phyloP scores from a whole-genome alignment of 2,888 invertebrate species.

The Sericinus montela region DNA sequence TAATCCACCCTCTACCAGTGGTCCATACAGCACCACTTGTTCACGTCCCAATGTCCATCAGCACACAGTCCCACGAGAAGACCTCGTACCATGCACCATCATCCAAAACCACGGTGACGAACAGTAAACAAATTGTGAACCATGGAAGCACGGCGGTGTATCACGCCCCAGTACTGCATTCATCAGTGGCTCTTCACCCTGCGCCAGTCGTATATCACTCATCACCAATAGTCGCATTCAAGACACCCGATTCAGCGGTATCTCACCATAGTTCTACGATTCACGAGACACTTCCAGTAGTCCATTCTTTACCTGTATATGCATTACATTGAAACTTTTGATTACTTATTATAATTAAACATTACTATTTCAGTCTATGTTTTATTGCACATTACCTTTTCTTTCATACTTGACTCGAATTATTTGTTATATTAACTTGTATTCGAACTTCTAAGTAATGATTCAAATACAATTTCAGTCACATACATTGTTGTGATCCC shows the following conservation, averaged over 20 bases:
- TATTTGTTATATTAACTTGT: too few relatives aligned
- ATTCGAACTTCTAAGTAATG: too few relatives aligned
- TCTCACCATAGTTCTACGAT: conserved; percentile 73
- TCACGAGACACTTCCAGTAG: conserved; percentile 52
- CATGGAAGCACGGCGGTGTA: conserved; percentile 42
- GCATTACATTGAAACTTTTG: conserved; percentile 41
- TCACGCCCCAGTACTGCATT: conserved; percentile 31
- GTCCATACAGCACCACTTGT: conserved; percentile 30
- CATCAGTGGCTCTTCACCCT: conserved; percentile 30
- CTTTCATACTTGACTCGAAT: too few relatives aligned
- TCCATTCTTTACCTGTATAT: conserved; percentile 40
- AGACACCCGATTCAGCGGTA: conserved; percentile 60
- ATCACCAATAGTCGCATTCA: conserved; percentile 38
- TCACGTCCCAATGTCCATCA: conserved; percentile 41
- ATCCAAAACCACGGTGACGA: conserved; percentile 39
- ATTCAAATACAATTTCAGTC: too few relatives aligned
- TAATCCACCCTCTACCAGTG: conserved; percentile 33
- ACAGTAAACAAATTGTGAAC: conserved; percentile 58
- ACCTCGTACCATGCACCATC: conserved; percentile 40
- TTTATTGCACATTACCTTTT: background rate
- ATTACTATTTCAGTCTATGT: background rate
- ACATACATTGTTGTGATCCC: too few relatives aligned
- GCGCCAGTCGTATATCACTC: conserved; percentile 43
- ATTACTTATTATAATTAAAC: conserved; percentile 4
- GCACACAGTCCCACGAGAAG: conserved; percentile 39